phyloP scores from a whole-genome alignment of 2,113 vertebrate species.

The Campylomormyrus numenius region DNA sequence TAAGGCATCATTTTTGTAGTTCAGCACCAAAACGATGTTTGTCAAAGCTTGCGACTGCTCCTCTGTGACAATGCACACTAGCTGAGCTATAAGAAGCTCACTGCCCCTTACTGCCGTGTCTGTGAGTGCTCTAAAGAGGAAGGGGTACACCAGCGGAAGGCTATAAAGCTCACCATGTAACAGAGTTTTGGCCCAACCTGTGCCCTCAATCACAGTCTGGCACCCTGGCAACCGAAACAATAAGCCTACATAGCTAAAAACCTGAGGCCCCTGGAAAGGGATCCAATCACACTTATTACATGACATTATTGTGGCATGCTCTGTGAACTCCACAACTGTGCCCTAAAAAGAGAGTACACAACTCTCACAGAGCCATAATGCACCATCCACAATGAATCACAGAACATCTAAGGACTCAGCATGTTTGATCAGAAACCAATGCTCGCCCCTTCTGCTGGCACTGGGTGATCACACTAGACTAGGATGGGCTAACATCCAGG shows the following conservation, averaged over 20 bases:
- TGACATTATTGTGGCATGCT: neutral
- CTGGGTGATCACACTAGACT: neutral
- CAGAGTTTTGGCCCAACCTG: neutral
- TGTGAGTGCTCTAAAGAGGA: neutral
- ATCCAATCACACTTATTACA: neutral
- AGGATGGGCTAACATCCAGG: neutral
- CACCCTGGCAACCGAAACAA: neutral
- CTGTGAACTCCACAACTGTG: neutral
- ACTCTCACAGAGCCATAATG: neutral
- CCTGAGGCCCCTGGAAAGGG: neutral
- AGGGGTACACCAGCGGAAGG: neutral
- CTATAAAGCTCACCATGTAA: neutral
- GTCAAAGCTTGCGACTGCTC: slow-evolving; percentile 40
- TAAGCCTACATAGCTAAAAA: neutral
- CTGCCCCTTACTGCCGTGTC: neutral
- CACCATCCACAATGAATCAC: neutral
- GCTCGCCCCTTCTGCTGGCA: neutral
- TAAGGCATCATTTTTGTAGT: slow-evolving; percentile 70
- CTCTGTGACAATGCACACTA: slow-evolving; percentile 12
- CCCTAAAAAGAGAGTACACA: neutral
- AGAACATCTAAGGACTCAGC: neutral
- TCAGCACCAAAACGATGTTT: slow-evolving; percentile 67
- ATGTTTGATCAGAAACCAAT: neutral
- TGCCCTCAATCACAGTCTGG: slow-evolving; percentile 7
- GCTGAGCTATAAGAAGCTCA: slow-evolving; percentile 1